phyloP scores from a whole-genome alignment of 1,140 invertebrate species.

The Drosophila subpulchrella region DNA sequence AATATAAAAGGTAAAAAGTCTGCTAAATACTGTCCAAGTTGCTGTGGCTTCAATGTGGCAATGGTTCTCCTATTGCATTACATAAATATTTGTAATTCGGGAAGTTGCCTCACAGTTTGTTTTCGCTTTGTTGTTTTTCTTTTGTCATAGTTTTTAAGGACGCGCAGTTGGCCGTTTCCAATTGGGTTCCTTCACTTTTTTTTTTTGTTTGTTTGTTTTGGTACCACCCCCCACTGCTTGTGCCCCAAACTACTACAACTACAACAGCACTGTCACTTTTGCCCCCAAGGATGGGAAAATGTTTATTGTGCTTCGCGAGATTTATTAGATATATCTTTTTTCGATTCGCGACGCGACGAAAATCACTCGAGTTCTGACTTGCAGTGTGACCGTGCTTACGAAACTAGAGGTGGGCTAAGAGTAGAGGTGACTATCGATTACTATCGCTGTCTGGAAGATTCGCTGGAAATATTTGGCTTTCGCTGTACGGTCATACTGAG shows the following conservation, averaged over 20 bases:
- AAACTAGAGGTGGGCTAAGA: neutral
- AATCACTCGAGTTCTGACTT: neutral
- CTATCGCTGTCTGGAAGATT: neutral
- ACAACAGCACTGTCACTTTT: slow-evolving; percentile 20
- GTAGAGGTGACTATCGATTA: neutral
- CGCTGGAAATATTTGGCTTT: neutral
- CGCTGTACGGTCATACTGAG: neutral
- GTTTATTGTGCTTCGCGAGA: slow-evolving; percentile 16
- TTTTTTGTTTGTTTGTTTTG: neutral
- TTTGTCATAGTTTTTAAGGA: slow-evolving; percentile 22
- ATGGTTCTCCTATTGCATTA: slow-evolving; percentile 13
- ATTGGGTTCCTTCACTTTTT: neutral
- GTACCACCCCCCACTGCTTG: slow-evolving; percentile 16
- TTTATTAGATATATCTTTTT: slow-evolving; percentile 19
- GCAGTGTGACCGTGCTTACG: neutral
- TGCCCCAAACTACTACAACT: slow-evolving; percentile 37
- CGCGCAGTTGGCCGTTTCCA: slow-evolving; percentile 24
- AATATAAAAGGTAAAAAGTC: neutral
- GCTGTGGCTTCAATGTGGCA: slow-evolving; percentile 1
- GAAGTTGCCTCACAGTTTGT: slow-evolving; percentile 1
- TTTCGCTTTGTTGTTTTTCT: slow-evolving; percentile 14
- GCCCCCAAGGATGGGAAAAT: slow-evolving; percentile 13
- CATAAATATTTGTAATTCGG: slow-evolving; percentile 29
- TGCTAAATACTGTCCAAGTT: slow-evolving; percentile 17
- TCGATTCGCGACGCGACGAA: slow-evolving; percentile 6